Base-by-base conservation (phyloP, 2,888 invertebrate genomes). In the Hartigia nigra region DNA sequence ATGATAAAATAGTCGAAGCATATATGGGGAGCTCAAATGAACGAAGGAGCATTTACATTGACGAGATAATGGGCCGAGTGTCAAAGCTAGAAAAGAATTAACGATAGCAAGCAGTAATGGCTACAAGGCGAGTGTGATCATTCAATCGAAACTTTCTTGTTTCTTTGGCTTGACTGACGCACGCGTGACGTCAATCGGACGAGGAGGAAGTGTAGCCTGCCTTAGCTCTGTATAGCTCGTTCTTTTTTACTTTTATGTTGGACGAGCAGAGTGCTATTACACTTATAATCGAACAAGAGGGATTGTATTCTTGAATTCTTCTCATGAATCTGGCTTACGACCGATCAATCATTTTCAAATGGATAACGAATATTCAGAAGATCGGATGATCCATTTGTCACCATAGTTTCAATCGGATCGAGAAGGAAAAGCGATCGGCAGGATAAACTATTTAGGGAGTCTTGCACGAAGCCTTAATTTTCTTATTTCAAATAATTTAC, bases 71-170 rank as follows among this genome's bases (percentile, higher is more conserved):
- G 86, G 88, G 85, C 83, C 86, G 89, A 87, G 88, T 88, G 88
- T 32, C 83, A 86, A 84, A 85, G 84, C 83, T 84, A 87, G 87
- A 87, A 87, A 86, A 89, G 87, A 88, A 87, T 84, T 78, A 84
- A 83, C 82, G 84, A 84, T 85, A 82, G 81, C 77, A 76, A 78
- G 78, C 76, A 80, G 77, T 76, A 80, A 80, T 80, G 77, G 81
- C 79, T 80, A 69, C 76, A 78, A 23, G 39, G 9, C 32, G 31
- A 12, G 72, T 32, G 72, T 84, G 89, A 89, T 90, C 90, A 89
- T 90, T 90, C 89, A 90, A 90, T 90, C 90, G 88, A 85, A 88
- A 90, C 89, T 90, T 90, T 90, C 90, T 90, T 90, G 90, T 89
- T 90, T 88, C 90, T 90, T 88, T 86, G 86, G 83, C 87, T 86